A percentile compares a stretch with the other conserved stretches of the same genome.
Conservation (phyloP, 2,797 vertebrate species). For the Stomatorhinus walkeri region DNA sequence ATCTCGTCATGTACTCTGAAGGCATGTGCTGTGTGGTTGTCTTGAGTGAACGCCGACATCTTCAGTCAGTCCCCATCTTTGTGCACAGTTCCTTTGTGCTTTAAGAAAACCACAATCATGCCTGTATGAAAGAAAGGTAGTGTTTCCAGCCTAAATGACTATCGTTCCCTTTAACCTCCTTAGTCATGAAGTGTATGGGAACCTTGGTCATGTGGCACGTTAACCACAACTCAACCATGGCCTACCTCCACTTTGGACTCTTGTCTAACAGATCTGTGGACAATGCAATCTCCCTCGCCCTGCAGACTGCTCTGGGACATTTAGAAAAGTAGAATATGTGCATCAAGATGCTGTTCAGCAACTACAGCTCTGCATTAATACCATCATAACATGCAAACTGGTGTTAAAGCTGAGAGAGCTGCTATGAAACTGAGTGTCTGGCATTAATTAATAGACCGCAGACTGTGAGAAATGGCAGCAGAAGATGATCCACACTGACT, state of each 20-base stretch:
- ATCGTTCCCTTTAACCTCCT: neutral
- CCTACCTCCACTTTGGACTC: neutral
- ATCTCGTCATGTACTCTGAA: neutral
- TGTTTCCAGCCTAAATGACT: neutral
- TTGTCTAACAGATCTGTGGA: neutral
- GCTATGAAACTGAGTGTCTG: neutral
- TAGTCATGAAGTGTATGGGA: neutral
- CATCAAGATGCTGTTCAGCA: neutral
- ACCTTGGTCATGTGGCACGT: neutral
- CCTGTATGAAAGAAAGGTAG: neutral
- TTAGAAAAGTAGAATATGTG: neutral
- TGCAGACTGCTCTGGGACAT: neutral
- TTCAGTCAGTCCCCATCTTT: neutral
- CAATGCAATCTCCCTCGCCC: neutral
- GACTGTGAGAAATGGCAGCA: neutral
- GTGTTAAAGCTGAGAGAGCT: neutral
- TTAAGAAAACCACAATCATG: neutral
- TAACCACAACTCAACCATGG: neutral
- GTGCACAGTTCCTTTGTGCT: neutral
- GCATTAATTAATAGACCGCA: neutral
- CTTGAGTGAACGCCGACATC: neutral
- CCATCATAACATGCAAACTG: neutral
- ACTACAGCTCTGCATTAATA: neutral
- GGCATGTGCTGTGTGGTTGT: neutral
- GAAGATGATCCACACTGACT: neutral